phyloP scores from a whole-genome alignment of 2,797 vertebrate genomes.

The Novumbra hubbsi region DNA sequence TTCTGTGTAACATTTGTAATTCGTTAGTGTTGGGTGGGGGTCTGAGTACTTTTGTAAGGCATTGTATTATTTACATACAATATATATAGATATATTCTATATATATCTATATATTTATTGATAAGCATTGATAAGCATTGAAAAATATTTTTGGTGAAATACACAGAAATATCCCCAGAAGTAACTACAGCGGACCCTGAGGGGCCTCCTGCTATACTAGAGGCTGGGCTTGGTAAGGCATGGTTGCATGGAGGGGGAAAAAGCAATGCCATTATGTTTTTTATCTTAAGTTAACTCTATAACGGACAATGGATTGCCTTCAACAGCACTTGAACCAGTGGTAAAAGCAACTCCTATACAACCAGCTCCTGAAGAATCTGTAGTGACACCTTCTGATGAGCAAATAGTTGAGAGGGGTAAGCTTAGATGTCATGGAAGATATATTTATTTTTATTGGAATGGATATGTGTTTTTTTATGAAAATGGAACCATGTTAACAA shows the following conservation, averaged over 20 bases:
- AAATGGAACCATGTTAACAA: not conserved
- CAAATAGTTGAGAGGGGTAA: not conserved
- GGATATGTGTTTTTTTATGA: not conserved
- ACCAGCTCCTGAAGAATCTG: not conserved
- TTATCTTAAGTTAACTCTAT: not conserved
- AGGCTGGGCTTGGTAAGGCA: not conserved
- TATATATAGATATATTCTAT: too few relatives aligned
- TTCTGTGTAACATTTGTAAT: too few relatives aligned
- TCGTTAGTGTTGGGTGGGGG: too few relatives aligned
- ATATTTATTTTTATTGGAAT: not conserved
- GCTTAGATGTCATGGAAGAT: not conserved
- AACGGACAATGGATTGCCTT: not conserved
- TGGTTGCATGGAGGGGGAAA: not conserved
- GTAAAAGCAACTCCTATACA: not conserved
- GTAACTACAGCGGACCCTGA: not conserved
- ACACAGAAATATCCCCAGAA: slow-evolving; percentile 4
- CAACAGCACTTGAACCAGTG: not conserved
- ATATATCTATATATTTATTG: not conserved
- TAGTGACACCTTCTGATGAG: not conserved
- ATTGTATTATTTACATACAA: not conserved
- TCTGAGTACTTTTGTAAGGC: not conserved
- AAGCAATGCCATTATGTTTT: not conserved
- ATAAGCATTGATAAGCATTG: not conserved
- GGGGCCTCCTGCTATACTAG: not conserved
- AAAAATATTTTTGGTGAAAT: not conserved